Evolutionary conservation across 1,140 invertebrate genomes (phyloP).

Genomic region (Reticulitermes speratus): DNA sequence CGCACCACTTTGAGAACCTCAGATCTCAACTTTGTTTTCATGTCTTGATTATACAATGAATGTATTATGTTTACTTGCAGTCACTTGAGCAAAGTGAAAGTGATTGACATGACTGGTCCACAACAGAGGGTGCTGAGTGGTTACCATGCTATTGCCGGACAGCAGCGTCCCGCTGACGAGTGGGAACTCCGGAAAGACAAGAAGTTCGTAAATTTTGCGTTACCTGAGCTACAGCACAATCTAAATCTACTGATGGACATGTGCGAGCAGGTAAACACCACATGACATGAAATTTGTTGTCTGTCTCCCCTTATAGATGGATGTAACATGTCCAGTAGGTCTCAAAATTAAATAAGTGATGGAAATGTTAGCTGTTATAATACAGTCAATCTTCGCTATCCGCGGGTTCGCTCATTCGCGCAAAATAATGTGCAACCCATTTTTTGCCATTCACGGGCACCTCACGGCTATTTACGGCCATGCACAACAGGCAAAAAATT

Average conservation of each 20-base stretch:
- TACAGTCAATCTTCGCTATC: too few relatives aligned
- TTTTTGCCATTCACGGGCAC: too few relatives aligned
- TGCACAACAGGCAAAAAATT: too few relatives aligned
- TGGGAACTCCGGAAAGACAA: constrained; percentile 53
- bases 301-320: background rate
- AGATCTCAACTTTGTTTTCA: too few relatives aligned
- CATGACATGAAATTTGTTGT: constrained; percentile 31
- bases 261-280: constrained; percentile 73
- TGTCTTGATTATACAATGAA: too few relatives aligned
- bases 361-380: background rate
- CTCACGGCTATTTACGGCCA: too few relatives aligned
- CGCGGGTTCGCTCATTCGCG: too few relatives aligned
- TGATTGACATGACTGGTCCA: constrained; percentile 98
- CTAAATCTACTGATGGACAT: constrained; percentile 87
- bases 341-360: background rate
- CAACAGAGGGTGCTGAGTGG: constrained; percentile 91
- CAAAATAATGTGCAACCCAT: too few relatives aligned
- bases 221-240: constrained; percentile 93
- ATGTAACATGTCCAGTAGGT: background rate
- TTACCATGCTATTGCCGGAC: constrained; percentile 82
- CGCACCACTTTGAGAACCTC: too few relatives aligned
- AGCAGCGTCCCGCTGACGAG: constrained; percentile 58
- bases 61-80: constrained; percentile 40
- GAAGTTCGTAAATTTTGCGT: constrained; percentile 61
- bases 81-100: constrained; percentile 83